A percentile compares a stretch with the other conserved stretches of the same genome.
Evolutionary conservation across 2,797 vertebrate species (phyloP).

Genomic region (Tapera naevia): DNA sequence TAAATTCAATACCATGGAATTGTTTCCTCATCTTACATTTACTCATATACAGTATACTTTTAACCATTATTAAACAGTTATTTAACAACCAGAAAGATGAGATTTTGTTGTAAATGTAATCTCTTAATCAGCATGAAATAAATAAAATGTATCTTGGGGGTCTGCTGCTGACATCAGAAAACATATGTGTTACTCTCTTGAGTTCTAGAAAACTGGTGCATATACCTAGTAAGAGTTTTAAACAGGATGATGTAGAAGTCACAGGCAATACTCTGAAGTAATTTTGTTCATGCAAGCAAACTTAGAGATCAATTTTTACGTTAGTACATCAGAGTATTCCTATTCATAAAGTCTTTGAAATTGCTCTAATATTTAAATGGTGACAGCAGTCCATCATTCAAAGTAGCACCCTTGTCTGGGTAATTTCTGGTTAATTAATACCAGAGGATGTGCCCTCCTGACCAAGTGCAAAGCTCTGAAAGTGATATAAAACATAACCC

Average conservation of each 20-base stretch:
- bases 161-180: neutral
- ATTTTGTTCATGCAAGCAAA: neutral
- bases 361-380: neutral
- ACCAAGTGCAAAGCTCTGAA: neutral
- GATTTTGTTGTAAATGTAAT: neutral
- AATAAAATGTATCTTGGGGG: conserved; percentile 22
- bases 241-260: neutral
- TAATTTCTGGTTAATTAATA: neutral
- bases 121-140: conserved; percentile 54
- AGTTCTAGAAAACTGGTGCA: neutral
- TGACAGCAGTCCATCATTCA: neutral
- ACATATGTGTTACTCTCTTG: neutral
- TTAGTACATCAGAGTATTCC: neutral
- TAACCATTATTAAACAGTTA: conserved; percentile 47
- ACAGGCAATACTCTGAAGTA: neutral
- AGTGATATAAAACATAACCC: neutral
- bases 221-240: neutral
- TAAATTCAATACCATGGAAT: conserved; percentile 53
- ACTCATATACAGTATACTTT: conserved; percentile 42
- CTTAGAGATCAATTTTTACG: neutral
- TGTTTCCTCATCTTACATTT: conserved; percentile 42
- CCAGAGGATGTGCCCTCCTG: neutral
- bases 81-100: conserved; percentile 10
- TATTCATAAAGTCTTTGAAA: neutral
- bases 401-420: neutral